Base-by-base conservation (phyloP, 1,140 invertebrate species). In the Polypedilum pembai region DNA sequence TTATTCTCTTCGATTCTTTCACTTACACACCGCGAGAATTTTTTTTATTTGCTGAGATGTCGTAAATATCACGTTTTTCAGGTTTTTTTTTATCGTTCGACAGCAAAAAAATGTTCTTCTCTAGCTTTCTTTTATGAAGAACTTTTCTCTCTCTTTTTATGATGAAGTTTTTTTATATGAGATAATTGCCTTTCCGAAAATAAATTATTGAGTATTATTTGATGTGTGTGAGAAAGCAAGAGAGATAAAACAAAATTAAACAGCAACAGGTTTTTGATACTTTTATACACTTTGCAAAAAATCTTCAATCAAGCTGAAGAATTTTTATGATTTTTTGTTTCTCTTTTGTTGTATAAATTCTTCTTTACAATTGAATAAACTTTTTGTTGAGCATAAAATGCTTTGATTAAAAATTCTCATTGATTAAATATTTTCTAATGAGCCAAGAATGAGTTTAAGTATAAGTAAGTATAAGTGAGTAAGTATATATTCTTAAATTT, bases 71-170 rank as follows among this genome's bases (percentile, higher is more conserved):
- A 69, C 65, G 65, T 69, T 69, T 69, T 69, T 69, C 65, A 20
- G 65, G 65, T 69, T 69, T 69, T 69, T 69, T 69, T 69, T 69
- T 69, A 20, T 56, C 45, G n/a, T 56, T n/a, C n/a, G n/a, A 56
- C n/a, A 56, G 45, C n/a, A 56, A 33, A 33, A n/a, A 33, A 33
- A 12, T 56, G 12, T 56, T 56, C 45, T 56, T 56, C 45, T 56
- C n/a, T 33, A 33, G 24, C 24, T 33, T 33, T 33, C 24, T 33
- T 33, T 33, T 33, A 33, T 33, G 24, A 33, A 33, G 24, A 33
- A 33, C 24, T 33, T n/a, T n/a, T 33, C 24, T 33, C 24, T 33
- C 24, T 33, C 5, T 3, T 3, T 33, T 33, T 33, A 33, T 33
- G 24, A 33, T 33, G 24, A 33, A 33, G 24, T 33, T 33, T 33